Evolutionary conservation across 2,797 vertebrate species (phyloP).

Genomic region (Stomatorhinus walkeri): DNA sequence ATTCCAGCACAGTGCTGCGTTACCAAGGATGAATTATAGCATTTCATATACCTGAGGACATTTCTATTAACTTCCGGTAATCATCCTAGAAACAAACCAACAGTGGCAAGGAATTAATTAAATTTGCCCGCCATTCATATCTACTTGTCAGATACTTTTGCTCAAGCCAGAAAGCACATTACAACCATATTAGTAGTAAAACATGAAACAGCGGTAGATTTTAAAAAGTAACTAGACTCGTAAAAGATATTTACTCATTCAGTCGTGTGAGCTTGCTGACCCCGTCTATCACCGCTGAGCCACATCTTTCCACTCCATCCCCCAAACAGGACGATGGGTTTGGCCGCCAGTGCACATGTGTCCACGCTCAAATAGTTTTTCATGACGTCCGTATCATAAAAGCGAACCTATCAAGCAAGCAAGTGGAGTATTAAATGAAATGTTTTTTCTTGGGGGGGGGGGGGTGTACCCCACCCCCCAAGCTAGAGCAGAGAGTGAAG

Average conservation of each 20-base stretch:
- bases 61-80: neutral
- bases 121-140: neutral
- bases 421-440: neutral
- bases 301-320: neutral
- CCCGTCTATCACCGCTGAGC: neutral
- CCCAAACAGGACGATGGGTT: neutral
- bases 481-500: neutral
- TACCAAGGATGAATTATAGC: neutral
- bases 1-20: neutral
- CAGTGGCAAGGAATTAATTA: neutral
- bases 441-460: neutral
- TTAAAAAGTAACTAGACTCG: neutral
- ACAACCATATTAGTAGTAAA: neutral
- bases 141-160: neutral
- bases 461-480: neutral
- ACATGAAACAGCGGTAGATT: neutral
- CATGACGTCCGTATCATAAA: neutral
- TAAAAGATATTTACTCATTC: neutral
- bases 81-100: neutral
- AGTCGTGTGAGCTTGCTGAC: neutral
- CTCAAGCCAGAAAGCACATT: neutral
- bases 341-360: neutral
- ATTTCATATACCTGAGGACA: neutral
- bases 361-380: neutral
- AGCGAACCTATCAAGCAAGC: neutral